Evolutionary conservation across 2,888 invertebrate species (phyloP), one percentile per base, ranked within the genome.

Genomic region (Ophion slaviceki): DNA sequence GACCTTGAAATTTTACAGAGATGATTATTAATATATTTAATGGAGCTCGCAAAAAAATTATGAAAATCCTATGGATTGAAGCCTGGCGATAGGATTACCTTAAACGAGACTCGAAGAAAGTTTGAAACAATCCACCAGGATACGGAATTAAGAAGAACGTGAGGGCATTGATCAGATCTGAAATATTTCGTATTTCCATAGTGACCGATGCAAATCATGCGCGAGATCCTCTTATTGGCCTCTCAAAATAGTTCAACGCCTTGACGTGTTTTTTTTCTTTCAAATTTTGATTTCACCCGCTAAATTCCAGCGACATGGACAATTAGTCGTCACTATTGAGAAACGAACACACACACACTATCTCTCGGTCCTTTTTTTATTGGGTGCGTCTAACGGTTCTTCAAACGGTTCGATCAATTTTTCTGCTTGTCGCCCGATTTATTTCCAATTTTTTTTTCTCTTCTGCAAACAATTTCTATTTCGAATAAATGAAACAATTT

Each of bases 281-380:
- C 32, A 66, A 80, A 28, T 75, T 84, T 77, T 81, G 57, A 77
- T 72, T 74, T 59, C 72, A 70, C 72, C 78, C 82, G 79, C 76
- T 84, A 80, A 86, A 84, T 88, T 87, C 84, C 85, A 78, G 84
- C 84, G 80, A 88, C 86, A n/a, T 86, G 84, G 66, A 85, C 79
- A 79, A 82, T 78, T 79, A 75, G 76, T 79, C 68, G 62, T 71
- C 61, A 74, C 28, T 66, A 64, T 74, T 66, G 53, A 59, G 40
- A 70, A 57, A 78, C 85, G 72, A 40, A 40, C 40, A 40, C 40
- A 40, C 40, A 68, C 66, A 40, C 61, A 45, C 1, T 40, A 1
- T 67, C 67, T 80, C 40, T 36, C 61, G 67, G 14, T 74, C 36
- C n/a, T 28, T 32, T 7, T 66, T 40, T 72, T 72, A 61, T 74